Evolutionary conservation across 2,797 vertebrate genomes (phyloP).

Genomic region (Tachyglossus aculeatus): DNA sequence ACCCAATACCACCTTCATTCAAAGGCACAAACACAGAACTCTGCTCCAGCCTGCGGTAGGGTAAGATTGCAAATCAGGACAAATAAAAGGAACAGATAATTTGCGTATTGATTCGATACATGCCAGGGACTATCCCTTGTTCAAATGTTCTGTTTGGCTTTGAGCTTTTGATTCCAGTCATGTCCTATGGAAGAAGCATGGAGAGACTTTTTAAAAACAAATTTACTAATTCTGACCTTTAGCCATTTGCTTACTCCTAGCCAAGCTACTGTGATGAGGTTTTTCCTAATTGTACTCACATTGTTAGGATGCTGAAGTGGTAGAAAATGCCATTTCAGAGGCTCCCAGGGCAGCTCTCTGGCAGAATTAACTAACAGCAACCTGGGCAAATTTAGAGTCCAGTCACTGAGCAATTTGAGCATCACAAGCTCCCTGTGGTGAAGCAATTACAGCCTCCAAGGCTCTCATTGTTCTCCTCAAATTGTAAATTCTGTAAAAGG

Average conservation of each 20-base stretch:
- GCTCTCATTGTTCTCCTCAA: background rate
- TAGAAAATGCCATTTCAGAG: slow-evolving; percentile 2
- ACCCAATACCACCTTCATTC: too few species aligned
- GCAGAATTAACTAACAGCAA: background rate
- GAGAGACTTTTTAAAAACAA: too few species aligned
- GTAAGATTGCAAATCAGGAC: too few species aligned
- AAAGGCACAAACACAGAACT: too few species aligned
- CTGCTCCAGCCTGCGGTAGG: too few species aligned
- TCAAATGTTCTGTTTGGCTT: too few species aligned
- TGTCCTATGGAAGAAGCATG: too few species aligned
- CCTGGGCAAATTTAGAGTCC: background rate
- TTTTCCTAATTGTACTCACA: background rate
- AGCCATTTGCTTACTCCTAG: background rate
- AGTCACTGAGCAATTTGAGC: background rate
- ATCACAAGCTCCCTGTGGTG: background rate
- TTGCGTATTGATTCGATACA: too few species aligned
- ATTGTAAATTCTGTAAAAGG: slow-evolving; percentile 23
- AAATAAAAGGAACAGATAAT: too few species aligned
- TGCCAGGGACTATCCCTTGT: too few species aligned
- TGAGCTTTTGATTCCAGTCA: too few species aligned
- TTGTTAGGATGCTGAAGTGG: background rate
- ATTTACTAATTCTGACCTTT: background rate
- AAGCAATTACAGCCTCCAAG: slow-evolving; percentile 6
- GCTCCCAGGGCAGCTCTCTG: background rate
- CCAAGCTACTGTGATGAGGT: background rate